Evolutionary conservation across 2,113 vertebrate species (phyloP).

Genomic region (Megaceryle maxima): DNA sequence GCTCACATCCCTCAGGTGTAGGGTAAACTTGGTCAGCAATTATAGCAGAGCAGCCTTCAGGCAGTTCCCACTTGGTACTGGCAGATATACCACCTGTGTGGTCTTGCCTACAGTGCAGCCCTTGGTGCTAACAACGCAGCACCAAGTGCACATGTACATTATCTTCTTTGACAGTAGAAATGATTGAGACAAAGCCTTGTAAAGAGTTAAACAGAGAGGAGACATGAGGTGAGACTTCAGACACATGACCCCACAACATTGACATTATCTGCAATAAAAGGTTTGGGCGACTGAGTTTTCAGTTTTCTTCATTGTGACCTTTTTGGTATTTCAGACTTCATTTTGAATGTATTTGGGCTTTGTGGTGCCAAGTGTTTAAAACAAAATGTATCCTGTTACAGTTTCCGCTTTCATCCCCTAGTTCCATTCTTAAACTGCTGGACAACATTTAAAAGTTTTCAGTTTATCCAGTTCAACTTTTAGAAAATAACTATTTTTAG

Average conservation of each 20-base stretch:
- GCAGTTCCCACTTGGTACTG: background rate
- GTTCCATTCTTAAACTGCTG: slow-evolving; percentile 14
- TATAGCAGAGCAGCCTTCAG: background rate
- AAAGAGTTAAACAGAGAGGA: slow-evolving; percentile 14
- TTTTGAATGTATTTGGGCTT: background rate
- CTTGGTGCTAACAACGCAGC: background rate
- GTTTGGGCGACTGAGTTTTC: background rate
- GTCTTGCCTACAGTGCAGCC: background rate
- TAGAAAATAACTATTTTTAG: background rate
- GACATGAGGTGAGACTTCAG: background rate
- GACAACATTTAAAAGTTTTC: background rate
- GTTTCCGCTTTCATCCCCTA: background rate
- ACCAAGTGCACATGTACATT: rapidly evolving
- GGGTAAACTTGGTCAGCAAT: background rate
- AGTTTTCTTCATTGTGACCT: background rate
- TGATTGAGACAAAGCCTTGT: background rate
- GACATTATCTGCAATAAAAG: background rate
- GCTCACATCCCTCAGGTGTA: background rate
- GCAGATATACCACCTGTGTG: rapidly evolving
- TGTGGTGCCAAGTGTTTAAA: background rate
- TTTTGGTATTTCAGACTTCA: background rate
- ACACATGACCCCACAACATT: background rate
- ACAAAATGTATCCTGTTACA: background rate
- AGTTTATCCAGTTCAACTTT: background rate
- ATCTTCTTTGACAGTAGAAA: background rate